Evolutionary conservation across 2,888 invertebrate genomes (phyloP), one percentile per base, ranked within the genome.

Genomic region (Podotricha telesiphe): DNA sequence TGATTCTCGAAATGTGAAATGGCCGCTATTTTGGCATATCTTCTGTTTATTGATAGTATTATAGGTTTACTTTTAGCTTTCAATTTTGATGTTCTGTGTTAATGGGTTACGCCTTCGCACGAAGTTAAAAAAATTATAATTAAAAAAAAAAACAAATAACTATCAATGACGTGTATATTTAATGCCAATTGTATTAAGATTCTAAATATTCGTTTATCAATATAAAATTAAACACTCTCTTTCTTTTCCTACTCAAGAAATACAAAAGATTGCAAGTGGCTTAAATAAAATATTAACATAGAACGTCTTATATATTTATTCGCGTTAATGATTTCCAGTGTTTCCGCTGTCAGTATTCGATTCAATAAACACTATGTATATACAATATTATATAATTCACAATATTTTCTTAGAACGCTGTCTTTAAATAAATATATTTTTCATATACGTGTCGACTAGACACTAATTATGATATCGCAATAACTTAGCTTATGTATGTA

Each of bases 371-470:
- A 67, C 67, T 74, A 82, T 88, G 87, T 90, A 89, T 82, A 88
- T 89, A 87, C 73, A 74, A 28, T 74, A 82, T 84, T 79, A 83
- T 55, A 84, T 83, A 86, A 80, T 79, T 81, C 78, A 62, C 79
- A 87, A 88, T 91, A 91, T 89, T 90, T 90, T 89, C 88, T 77
- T 89, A 89, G 81, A 81, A 82, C 77, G 80, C 85, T 86, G 78
- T 85, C 82, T 83, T 81, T 76, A 80, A 76, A 76, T 85, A 82
- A 87, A 82, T 86, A 86, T 91, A 91, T 89, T 88, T 91, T 91
- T 91, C 8, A 86, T 80, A 77, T 76, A 71, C 75, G 62, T 62
- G 50, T 50, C 37, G 77, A 74, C 76, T 76, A 79, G 79, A 86
- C 84, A 86, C 75, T 79, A 87, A 86, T 88, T 89, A 87, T 86